These are phyloP conservation scores for Hypercompe scribonia DNA, from an alignment of 2,888 invertebrate genomes.

Conservation along the genomic window DNA sequence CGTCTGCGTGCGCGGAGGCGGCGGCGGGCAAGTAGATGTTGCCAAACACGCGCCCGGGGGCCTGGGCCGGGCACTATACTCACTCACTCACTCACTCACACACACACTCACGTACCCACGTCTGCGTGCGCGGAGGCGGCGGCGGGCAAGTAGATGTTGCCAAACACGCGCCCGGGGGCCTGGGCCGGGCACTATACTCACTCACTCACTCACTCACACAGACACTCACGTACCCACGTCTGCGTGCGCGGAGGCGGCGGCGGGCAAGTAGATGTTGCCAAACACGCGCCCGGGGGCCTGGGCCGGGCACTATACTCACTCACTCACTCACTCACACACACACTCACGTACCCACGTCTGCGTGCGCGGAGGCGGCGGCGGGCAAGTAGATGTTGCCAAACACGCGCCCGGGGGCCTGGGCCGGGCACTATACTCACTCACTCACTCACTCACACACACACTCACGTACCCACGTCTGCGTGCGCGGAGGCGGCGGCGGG, in stretches of 20 bases:
- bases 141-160: conserved; percentile 97
- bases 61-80: conserved; percentile 51
- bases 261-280: conserved; percentile 97
- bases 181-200: no score
- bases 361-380: conserved; percentile 86
- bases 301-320: no score
- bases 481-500: conserved; percentile 89
- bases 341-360: conserved; percentile 68
- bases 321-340: no score
- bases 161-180: conserved; percentile 92
- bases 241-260: conserved; percentile 83
- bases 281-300: conserved; percentile 94
- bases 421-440: no score
- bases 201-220: background rate
- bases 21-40: conserved; percentile 97
- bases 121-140: conserved; percentile 78
- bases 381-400: conserved; percentile 97
- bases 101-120: conserved; percentile 61
- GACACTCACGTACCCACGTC: conserved; percentile 68
- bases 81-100: no score
- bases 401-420: conserved; percentile 91
- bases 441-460: background rate
- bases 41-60: conserved; percentile 94
- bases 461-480: conserved; percentile 69
- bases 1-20: background rate